Conservation (phyloP, 2,113 vertebrate genomes). For the Neofelis nebulosa region DNA sequence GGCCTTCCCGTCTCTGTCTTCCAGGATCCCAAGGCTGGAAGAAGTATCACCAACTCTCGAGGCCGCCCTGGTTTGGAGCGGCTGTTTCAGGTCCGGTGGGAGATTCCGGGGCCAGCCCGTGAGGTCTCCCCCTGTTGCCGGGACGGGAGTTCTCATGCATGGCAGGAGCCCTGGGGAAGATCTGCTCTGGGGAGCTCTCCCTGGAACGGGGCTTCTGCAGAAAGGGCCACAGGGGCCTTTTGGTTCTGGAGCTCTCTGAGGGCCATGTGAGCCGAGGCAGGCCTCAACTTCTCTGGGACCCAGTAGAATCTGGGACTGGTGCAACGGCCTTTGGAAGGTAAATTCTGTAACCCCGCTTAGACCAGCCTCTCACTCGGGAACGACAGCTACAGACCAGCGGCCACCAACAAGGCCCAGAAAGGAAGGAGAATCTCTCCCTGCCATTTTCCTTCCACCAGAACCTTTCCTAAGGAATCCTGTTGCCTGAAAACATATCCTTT, state of each 20-base stretch:
- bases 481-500: slow-evolving; percentile 51
- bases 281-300: background rate
- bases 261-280: background rate
- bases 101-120: background rate
- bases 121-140: no score
- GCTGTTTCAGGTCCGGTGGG: background rate
- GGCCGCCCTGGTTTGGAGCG: no score
- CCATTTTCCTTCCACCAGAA: background rate
- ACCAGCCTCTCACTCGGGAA: no score
- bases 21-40: background rate
- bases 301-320: no score
- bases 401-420: background rate
- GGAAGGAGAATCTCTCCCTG: background rate
- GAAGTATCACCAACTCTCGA: fast-evolving
- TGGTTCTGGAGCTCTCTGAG: background rate
- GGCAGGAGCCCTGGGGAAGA: fast-evolving
- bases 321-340: background rate
- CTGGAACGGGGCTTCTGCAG: background rate
- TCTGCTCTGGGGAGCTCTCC: fast-evolving
- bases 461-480: slow-evolving; percentile 57
- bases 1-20: background rate
- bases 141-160: fast-evolving
- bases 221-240: background rate
- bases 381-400: background rate
- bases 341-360: no score